Conservation (phyloP, 1,140 invertebrate genomes). For the Akabosia matsudoensis region DNA sequence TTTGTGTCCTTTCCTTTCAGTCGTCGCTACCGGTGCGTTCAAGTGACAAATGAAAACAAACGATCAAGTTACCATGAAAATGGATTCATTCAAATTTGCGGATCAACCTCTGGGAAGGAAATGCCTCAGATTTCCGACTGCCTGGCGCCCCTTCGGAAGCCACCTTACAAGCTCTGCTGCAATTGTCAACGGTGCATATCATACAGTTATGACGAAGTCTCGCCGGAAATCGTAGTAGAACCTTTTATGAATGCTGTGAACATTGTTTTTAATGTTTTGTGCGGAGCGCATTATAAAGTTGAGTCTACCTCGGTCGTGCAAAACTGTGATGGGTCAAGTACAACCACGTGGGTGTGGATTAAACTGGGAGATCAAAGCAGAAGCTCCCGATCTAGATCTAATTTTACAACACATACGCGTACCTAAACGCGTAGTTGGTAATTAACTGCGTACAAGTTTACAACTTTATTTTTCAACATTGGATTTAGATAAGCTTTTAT, state of each 20-base stretch:
- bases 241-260: constrained; percentile 31
- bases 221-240: constrained; percentile 22
- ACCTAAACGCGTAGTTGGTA: not conserved
- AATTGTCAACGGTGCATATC: constrained; percentile 39
- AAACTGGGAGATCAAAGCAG: not conserved
- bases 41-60: constrained; percentile 25
- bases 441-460: not conserved
- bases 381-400: not conserved
- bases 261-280: constrained; percentile 33
- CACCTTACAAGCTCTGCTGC: constrained; percentile 32
- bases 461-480: not conserved
- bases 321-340: constrained; percentile 35
- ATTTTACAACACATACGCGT: not conserved
- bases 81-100: constrained; percentile 34
- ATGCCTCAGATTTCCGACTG: constrained; percentile 31
- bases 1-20: constrained; percentile 14
- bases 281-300: constrained; percentile 28
- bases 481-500: not conserved
- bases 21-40: constrained; percentile 34
- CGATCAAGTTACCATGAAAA: constrained; percentile 27
- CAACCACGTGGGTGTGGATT: constrained; percentile 40
- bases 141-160: constrained; percentile 1
- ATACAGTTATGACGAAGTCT: constrained; percentile 24
- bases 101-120: constrained; percentile 27
- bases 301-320: constrained; percentile 32